Evolutionary conservation across 2,888 invertebrate genomes (phyloP), one percentile per base, ranked within the genome.

Genomic region (Catocala fraxini): DNA sequence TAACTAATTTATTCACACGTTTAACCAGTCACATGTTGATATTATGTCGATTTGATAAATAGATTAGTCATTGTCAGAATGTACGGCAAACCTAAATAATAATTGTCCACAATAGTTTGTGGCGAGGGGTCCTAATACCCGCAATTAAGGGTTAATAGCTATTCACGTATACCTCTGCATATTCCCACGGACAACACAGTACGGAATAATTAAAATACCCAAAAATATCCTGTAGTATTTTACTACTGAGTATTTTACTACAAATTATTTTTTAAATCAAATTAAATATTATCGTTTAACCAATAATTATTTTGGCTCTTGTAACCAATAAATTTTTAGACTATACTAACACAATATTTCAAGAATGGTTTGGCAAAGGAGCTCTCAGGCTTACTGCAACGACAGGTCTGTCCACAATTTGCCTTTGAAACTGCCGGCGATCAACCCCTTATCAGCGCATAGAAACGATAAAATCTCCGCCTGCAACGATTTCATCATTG

Each of bases 341-440:
- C 25, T 25, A 25, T 25, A 25, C 25, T 25, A 25, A 25, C 25
- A 4, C 11, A 47, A 25, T 11, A 47, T 25, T 56, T 46, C 58
- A 43, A 61, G 59, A 59, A 51, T 15, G 46, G 25, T n/a, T 51
- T 41, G 9, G 6, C 55, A 49, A 65, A 70, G 65, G 87, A 85
- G 88, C 89, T 86, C 89, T 87, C 77, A 6, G 75, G 10, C 15
- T 73, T 59, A 80, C 75, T 77, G 78, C 81, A 81, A 81, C 83
- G 84, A 84, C 83, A 80, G 72, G 75, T 66, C 84, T 80, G 86
- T 85, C 87, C 79, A 86, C 89, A 92, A 92, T 91, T 93, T 92
- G 90, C 92, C 93, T 94, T 94, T 94, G 93, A 93, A 83, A 85
- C 87, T 82, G 88, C 93, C 92, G 91, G 85, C 89, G 75, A 87